Conservation (phyloP, 92 coral and sea anemone species). For the Epizoanthus scotinus region DNA sequence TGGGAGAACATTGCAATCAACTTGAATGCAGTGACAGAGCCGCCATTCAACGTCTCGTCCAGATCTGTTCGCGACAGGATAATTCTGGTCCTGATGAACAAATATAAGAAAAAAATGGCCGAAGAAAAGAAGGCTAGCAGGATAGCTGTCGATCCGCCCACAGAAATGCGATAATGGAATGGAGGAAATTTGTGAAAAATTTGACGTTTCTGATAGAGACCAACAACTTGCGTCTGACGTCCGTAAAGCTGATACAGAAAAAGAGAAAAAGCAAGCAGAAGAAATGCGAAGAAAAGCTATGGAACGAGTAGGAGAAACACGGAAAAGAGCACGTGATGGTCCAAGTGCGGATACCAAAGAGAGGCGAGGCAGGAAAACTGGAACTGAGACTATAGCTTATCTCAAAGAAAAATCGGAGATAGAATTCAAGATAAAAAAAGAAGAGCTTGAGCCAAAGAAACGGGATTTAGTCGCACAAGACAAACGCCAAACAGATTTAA, state of each 20-base stretch:
- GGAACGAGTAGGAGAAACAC: conserved; percentile 48
- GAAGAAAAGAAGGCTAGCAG: conserved; percentile 57
- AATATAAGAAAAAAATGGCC: conserved; percentile 35
- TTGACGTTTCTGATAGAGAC: conserved; percentile 48
- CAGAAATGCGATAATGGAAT: conserved; percentile 46
- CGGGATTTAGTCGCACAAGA: conserved; percentile 37
- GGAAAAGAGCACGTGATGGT: conserved; percentile 35
- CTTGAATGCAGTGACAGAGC: conserved; percentile 31
- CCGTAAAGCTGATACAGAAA: conserved; percentile 40
- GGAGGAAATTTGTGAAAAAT: conserved; percentile 46
- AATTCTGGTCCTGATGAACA: conserved; percentile 19
- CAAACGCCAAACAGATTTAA: conserved; percentile 53
- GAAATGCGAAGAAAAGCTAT: conserved; percentile 47
- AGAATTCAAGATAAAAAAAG: conserved; percentile 45
- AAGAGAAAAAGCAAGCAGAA: conserved; percentile 54
- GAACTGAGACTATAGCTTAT: conserved; percentile 48
- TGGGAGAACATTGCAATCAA: conserved; percentile 37
- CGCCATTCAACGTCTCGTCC: conserved; percentile 32
- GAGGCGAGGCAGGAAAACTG: conserved; percentile 42
- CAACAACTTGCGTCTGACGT: conserved; percentile 38
- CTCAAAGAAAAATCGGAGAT: conserved; percentile 41
- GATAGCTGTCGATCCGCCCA: conserved; percentile 29
- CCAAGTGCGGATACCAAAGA: conserved; percentile 35
- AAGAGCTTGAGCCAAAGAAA: conserved; percentile 44
- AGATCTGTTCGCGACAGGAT: conserved; percentile 48